A percentile compares a stretch with the other conserved stretches of the same genome.
Evolutionary conservation across 2,888 invertebrate genomes (phyloP).

Genomic region (Metopia argyrocephala): DNA sequence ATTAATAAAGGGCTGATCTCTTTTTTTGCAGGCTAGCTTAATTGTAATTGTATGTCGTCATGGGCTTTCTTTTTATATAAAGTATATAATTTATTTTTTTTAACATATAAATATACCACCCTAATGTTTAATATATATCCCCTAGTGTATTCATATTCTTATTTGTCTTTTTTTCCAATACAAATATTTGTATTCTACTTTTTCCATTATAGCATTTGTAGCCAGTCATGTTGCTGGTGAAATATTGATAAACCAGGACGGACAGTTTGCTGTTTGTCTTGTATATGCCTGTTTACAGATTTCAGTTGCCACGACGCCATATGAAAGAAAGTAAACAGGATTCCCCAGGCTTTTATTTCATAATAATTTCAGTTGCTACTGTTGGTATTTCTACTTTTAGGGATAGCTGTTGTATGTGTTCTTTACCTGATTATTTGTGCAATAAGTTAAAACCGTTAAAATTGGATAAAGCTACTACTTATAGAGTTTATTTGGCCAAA

Average conservation of each 20-base stretch:
- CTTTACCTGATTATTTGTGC: slow-evolving; percentile 43
- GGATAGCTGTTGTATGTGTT: background rate
- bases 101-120: no score
- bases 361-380: background rate
- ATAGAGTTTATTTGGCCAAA: background rate
- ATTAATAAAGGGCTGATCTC: no score
- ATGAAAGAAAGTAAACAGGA: background rate
- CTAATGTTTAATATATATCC: no score
- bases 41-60: no score
- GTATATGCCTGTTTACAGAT: background rate
- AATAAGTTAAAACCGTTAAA: slow-evolving; percentile 14
- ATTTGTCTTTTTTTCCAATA: no score
- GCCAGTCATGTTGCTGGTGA: background rate
- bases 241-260: background rate
- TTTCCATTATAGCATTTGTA: background rate
- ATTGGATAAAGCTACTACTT: background rate
- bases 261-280: background rate
- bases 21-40: no score
- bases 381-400: background rate
- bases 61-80: no score
- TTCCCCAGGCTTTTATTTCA: background rate
- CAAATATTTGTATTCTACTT: no score
- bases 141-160: no score
- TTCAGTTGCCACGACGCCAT: background rate
- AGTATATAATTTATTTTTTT: no score